These are phyloP conservation scores for Centropyge bicolor DNA, from an alignment of 2,797 vertebrate species.

Conservation along the genomic window DNA sequence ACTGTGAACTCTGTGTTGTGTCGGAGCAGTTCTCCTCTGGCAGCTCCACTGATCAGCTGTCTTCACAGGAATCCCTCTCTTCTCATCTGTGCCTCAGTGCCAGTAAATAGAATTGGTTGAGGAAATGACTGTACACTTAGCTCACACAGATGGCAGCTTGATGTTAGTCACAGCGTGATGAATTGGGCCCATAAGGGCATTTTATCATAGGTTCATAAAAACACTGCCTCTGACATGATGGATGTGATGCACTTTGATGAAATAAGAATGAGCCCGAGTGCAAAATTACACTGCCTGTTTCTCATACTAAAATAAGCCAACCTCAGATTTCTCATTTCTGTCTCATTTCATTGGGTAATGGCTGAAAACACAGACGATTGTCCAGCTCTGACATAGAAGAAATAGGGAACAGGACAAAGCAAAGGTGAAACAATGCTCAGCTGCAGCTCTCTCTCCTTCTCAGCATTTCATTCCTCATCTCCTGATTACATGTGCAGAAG, in stretches of 20 bases:
- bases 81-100: slow-evolving; percentile 3
- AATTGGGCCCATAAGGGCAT: neutral
- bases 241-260: neutral
- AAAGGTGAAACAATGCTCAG: no score
- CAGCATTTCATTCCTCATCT: no score
- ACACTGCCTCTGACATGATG: neutral
- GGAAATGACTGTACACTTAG: slow-evolving; percentile 8
- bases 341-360: no score
- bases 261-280: neutral
- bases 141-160: slow-evolving; percentile 12
- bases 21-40: slow-evolving; percentile 15
- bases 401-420: no score
- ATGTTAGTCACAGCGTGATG: slow-evolving; percentile 2
- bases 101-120: slow-evolving; percentile 2
- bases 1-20: neutral
- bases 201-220: neutral
- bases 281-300: no score
- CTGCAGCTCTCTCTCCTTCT: no score
- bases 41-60: slow-evolving; percentile 29
- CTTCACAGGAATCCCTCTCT: slow-evolving; percentile 10
- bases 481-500: no score
- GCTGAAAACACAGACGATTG: no score
- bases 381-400: no score
- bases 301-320: no score
- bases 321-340: no score